Conservation (phyloP, 2,797 vertebrate species). For the Sylvia borin region DNA sequence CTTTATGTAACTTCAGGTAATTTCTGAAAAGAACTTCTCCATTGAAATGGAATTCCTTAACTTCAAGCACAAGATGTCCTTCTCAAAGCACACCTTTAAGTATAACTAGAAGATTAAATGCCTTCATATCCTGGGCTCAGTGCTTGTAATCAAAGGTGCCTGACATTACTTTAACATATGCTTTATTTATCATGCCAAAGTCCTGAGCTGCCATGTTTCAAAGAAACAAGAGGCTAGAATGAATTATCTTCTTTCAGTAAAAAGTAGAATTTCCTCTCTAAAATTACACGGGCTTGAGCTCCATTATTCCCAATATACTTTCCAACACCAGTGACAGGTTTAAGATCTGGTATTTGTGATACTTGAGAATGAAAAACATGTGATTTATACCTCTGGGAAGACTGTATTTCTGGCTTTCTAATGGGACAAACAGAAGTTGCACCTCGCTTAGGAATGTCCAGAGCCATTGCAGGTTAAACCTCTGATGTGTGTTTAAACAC, state of each 20-base stretch:
- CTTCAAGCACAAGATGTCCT: neutral
- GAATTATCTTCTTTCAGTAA: slow-evolving; percentile 8
- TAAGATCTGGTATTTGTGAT: slow-evolving; percentile 25
- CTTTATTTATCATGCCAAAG: neutral
- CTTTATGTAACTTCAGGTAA: neutral
- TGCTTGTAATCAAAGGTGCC: neutral
- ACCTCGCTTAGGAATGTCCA: neutral
- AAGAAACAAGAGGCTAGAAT: neutral
- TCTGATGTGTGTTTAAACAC: neutral
- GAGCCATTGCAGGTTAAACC: neutral
- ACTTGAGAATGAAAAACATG: neutral
- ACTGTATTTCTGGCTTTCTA: neutral
- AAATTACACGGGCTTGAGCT: neutral
- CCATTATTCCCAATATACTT: neutral
- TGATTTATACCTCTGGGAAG: neutral
- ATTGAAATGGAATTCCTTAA: neutral
- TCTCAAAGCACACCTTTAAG: neutral
- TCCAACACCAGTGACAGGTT: slow-evolving; percentile 12
- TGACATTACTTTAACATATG: neutral
- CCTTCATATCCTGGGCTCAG: neutral
- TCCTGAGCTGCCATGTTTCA: neutral
- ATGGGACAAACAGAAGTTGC: slow-evolving; percentile 25
- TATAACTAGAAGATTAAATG: neutral
- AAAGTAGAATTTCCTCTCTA: slow-evolving; percentile 22
- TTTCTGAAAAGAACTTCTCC: neutral